These are phyloP conservation scores for Illadopsis cleaveri DNA, from an alignment of 2,113 vertebrate genomes.

Conservation along the genomic window DNA sequence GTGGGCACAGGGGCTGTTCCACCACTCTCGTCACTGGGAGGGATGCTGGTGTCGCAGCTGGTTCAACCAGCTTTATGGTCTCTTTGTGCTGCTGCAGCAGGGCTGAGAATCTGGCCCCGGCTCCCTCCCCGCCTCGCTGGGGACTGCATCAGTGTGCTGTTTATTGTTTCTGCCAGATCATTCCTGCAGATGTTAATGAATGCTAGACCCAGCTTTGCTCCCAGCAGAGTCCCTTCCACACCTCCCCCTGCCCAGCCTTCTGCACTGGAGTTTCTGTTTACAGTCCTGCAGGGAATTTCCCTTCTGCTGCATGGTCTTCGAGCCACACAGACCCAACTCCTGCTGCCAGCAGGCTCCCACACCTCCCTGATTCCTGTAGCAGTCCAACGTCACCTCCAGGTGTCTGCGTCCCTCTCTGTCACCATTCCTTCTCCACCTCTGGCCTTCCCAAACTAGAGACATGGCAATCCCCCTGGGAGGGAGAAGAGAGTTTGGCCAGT, in stretches of 20 bases:
- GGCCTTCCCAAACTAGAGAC: neutral
- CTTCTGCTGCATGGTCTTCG: neutral
- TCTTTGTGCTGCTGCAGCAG: constrained; percentile 30
- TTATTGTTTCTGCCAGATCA: constrained; percentile 70
- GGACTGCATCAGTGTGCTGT: constrained; percentile 62
- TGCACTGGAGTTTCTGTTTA: constrained; percentile 60
- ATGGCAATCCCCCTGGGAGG: neutral
- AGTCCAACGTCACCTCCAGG: constrained; percentile 50
- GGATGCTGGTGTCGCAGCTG: neutral
- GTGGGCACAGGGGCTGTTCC: neutral
- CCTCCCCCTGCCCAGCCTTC: constrained; percentile 55
- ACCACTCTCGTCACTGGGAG: accelerated
- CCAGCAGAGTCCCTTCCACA: constrained; percentile 54
- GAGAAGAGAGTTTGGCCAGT: neutral
- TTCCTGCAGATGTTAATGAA: constrained; percentile 70
- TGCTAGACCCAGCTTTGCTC: constrained; percentile 57
- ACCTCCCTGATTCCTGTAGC: constrained; percentile 35
- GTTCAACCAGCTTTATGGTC: constrained; percentile 31
- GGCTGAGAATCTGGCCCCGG: constrained; percentile 53
- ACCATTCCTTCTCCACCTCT: neutral
- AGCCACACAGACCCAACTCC: neutral
- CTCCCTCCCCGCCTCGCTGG: neutral
- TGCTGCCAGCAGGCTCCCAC: constrained; percentile 52
- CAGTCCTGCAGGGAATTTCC: constrained; percentile 54
- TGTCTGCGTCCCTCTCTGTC: neutral